These are phyloP conservation scores for Scylla paramamosain DNA, from an alignment of 1,140 invertebrate genomes.

Conservation along the genomic window DNA sequence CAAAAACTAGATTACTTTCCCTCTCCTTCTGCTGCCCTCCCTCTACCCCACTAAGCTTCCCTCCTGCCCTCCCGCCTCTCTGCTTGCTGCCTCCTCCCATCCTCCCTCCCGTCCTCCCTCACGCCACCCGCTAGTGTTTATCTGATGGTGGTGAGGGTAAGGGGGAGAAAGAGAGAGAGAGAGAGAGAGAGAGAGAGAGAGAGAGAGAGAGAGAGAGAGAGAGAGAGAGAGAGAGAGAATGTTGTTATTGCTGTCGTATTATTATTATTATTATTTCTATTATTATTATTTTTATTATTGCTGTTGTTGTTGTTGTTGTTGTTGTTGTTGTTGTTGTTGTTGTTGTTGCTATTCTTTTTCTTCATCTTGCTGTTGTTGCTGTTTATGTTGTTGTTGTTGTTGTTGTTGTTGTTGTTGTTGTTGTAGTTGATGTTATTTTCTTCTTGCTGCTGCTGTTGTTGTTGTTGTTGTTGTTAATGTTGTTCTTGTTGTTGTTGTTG, in stretches of 20 bases:
- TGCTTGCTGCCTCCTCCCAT: background rate
- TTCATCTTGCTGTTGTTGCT: background rate
- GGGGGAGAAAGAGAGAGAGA: no score
- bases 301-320: background rate
- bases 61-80: background rate
- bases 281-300: background rate
- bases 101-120: background rate
- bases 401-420: no score
- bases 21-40: background rate
- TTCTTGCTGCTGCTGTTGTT: no score
- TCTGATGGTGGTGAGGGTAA: no score
- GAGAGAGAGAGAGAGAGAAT: background rate
- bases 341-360: no score
- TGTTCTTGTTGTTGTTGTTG: background rate
- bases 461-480: no score
- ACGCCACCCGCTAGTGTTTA: background rate
- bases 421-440: no score
- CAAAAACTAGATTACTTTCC: slow-evolving; percentile 23
- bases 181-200: no score
- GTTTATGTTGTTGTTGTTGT: background rate
- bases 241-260: no score
- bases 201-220: no score
- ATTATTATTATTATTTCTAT: no score
- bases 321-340: background rate
- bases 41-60: background rate